phyloP scores from a whole-genome alignment of 2,113 vertebrate genomes.

The Machaerirhynchus nigripectus region DNA sequence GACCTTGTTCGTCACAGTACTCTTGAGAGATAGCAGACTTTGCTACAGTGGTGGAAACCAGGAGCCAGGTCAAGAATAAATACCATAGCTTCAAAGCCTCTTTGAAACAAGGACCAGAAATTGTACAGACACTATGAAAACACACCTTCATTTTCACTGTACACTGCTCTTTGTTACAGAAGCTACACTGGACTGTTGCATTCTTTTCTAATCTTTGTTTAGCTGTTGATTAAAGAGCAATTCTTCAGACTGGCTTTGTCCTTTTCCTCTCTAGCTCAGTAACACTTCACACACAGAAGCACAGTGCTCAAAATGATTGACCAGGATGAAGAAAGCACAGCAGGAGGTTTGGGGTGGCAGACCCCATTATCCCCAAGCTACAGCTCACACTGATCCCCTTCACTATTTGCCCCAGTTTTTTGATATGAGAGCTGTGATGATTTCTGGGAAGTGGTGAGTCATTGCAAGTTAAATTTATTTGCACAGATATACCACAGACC shows the following conservation, averaged over 20 bases:
- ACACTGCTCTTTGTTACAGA: background rate
- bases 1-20: background rate
- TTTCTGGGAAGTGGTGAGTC: background rate
- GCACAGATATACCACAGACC: background rate
- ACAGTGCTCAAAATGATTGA: rapidly evolving
- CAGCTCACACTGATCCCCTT: background rate
- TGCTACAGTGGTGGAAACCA: background rate
- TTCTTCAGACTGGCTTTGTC: background rate
- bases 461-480: background rate
- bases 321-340: background rate
- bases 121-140: background rate
- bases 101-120: background rate
- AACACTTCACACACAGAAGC: background rate
- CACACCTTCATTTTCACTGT: background rate
- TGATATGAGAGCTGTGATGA: background rate
- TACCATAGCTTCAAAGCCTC: background rate
- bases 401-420: background rate
- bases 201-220: background rate
- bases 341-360: background rate
- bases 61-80: background rate
- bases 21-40: background rate
- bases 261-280: background rate
- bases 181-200: background rate
- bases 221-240: background rate
- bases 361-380: background rate